Evolutionary conservation across 1,140 invertebrate genomes (phyloP).

Genomic region (Ips typographus): DNA sequence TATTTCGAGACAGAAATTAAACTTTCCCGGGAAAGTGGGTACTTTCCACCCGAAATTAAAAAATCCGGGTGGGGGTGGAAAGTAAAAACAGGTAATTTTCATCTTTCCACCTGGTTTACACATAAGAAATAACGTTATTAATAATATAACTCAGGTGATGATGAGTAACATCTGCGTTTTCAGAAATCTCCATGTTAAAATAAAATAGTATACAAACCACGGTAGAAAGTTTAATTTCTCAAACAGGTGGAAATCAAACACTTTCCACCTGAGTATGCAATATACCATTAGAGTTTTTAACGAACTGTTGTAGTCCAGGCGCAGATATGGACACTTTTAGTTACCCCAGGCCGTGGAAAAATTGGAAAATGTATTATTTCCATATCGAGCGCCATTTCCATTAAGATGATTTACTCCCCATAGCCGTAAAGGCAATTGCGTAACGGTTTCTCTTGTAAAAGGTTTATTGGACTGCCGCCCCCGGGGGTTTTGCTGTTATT

Average conservation of each 20-base stretch:
- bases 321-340: not conserved
- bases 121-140: not conserved
- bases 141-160: too few relatives aligned
- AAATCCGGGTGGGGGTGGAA: not conserved
- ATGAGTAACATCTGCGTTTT: too few relatives aligned
- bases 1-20: too few relatives aligned
- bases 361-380: not conserved
- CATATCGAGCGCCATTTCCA: not conserved
- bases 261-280: too few relatives aligned
- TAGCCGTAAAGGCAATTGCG: not conserved
- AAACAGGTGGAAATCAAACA: too few relatives aligned
- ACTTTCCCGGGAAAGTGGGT: too few relatives aligned
- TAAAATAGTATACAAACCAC: not conserved
- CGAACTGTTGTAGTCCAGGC: not conserved
- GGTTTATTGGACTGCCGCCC: not conserved
- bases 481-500: not conserved
- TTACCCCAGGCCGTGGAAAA: not conserved
- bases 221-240: not conserved
- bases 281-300: not conserved
- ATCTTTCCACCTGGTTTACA: too few relatives aligned
- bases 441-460: not conserved
- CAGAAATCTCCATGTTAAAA: not conserved
- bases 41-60: not conserved
- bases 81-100: too few relatives aligned
- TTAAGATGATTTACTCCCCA: constrained; percentile 2